These are phyloP conservation scores for Aythya baeri DNA, from an alignment of 2,113 vertebrate genomes.

Conservation along the genomic window DNA sequence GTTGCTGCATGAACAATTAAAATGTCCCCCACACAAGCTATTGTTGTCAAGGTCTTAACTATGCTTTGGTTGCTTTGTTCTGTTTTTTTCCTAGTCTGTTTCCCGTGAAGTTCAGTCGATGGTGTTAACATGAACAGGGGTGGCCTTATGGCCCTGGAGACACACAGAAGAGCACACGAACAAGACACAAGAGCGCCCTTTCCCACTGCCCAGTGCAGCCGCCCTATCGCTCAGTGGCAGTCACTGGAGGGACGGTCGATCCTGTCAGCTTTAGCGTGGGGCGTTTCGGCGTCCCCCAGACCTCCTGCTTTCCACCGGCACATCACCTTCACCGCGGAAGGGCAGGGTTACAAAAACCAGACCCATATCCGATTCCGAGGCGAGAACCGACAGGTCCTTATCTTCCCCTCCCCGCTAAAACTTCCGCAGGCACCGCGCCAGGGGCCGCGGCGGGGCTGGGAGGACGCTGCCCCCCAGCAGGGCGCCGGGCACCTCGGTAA, in stretches of 20 bases:
- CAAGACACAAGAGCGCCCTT: no score
- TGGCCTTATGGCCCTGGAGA: no score
- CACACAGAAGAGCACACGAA: background rate
- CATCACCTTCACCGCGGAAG: no score
- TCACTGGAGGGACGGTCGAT: no score
- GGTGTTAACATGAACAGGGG: fast-evolving
- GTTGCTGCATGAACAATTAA: background rate
- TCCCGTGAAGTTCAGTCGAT: background rate
- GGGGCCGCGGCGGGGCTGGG: no score
- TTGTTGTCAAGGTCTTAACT: background rate
- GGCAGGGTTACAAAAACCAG: background rate
- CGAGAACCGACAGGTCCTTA: background rate
- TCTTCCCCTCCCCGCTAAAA: background rate
- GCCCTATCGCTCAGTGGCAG: no score
- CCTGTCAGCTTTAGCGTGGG: no score
- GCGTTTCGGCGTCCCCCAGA: background rate
- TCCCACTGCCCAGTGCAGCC: fast-evolving
- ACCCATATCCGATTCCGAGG: fast-evolving
- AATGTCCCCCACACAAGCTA: background rate
- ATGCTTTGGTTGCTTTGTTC: background rate
- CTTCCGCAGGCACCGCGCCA: background rate
- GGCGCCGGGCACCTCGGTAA: background rate
- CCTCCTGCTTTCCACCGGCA: no score
- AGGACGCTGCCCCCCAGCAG: background rate
- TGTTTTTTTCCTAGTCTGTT: background rate